These are phyloP conservation scores for Rhinella marina DNA, from an alignment of 2,797 vertebrate genomes.

Conservation along the genomic window DNA sequence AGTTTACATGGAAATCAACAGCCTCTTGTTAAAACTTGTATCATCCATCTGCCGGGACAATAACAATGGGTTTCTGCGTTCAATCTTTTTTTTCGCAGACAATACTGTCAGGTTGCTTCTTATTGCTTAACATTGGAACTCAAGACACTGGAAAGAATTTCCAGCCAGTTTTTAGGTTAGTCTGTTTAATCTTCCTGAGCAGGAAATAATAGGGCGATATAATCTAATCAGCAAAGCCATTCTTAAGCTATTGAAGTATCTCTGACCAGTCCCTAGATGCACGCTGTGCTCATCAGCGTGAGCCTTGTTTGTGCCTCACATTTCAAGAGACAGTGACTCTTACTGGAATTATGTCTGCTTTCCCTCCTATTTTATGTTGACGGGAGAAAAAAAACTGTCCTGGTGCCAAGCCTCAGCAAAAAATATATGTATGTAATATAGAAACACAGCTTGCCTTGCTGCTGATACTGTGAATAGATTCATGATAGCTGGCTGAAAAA, in stretches of 20 bases:
- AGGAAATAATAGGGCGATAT: conserved; percentile 54
- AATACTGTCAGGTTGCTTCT: conserved; percentile 36
- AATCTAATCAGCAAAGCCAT: conserved; percentile 55
- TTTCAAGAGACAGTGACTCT: conserved; percentile 36
- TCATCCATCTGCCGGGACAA: conserved; percentile 44
- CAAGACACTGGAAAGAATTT: conserved; percentile 45
- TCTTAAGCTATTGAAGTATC: conserved; percentile 57
- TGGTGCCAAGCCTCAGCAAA: conserved; percentile 7
- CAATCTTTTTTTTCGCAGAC: conserved; percentile 49
- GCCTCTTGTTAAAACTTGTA: conserved; percentile 51
- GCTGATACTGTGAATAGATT: conserved; percentile 17
- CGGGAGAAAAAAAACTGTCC: background rate
- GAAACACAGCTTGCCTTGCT: conserved; percentile 10
- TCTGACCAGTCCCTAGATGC: conserved; percentile 40
- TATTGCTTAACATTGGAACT: conserved; percentile 34
- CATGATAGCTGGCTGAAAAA: conserved; percentile 30
- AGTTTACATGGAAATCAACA: conserved; percentile 44
- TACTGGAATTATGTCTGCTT: conserved; percentile 37
- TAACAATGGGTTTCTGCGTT: conserved; percentile 29
- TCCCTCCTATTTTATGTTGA: conserved; percentile 25
- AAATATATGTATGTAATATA: conserved; percentile 15
- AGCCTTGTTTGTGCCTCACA: conserved; percentile 42
- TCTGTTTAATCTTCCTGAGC: conserved; percentile 54
- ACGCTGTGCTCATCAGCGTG: conserved; percentile 34
- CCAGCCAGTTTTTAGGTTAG: conserved; percentile 54